A percentile compares a stretch with the other conserved stretches of the same genome.
Conservation (phyloP, 1,140 invertebrate species). For the Calephelis virginiensis region DNA sequence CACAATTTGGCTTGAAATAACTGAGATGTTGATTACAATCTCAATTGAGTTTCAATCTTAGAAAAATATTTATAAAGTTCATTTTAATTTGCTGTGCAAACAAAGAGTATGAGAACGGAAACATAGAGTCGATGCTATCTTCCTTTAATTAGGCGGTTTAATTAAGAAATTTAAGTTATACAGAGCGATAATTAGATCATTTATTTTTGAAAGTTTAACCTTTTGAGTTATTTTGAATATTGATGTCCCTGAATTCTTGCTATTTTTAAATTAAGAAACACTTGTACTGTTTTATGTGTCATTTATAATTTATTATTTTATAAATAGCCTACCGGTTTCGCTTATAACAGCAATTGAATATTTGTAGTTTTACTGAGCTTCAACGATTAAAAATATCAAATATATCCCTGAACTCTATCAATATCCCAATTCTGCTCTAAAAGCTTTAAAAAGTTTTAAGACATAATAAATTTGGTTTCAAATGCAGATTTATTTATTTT, state of each 20-base stretch:
- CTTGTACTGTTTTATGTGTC: too few relatives aligned
- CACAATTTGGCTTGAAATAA: constrained; percentile 4
- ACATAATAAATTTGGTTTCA: too few relatives aligned
- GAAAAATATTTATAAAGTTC: constrained; percentile 9
- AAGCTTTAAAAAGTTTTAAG: too few relatives aligned
- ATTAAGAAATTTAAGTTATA: constrained; percentile 54
- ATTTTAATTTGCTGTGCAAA: constrained; percentile 23
- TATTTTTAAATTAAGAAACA: too few relatives aligned
- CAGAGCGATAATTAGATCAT: constrained; percentile 60
- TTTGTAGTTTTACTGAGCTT: too few relatives aligned
- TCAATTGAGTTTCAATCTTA: constrained; percentile 23
- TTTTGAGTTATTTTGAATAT: neutral
- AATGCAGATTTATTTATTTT: too few relatives aligned
- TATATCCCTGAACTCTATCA: neutral
- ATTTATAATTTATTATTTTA: too few relatives aligned
- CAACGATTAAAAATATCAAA: too few relatives aligned
- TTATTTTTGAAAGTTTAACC: constrained; percentile 21
- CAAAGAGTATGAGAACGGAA: constrained; percentile 58
- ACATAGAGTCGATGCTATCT: constrained; percentile 43
- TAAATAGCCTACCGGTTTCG: too few relatives aligned
- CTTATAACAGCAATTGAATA: too few relatives aligned
- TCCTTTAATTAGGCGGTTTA: constrained; percentile 61
- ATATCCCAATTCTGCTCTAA: too few relatives aligned
- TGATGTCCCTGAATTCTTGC: neutral
- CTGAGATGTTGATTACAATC: constrained; percentile 1